Conservation (phyloP, 1,140 invertebrate species). For the Hylaeus anthracinus region DNA sequence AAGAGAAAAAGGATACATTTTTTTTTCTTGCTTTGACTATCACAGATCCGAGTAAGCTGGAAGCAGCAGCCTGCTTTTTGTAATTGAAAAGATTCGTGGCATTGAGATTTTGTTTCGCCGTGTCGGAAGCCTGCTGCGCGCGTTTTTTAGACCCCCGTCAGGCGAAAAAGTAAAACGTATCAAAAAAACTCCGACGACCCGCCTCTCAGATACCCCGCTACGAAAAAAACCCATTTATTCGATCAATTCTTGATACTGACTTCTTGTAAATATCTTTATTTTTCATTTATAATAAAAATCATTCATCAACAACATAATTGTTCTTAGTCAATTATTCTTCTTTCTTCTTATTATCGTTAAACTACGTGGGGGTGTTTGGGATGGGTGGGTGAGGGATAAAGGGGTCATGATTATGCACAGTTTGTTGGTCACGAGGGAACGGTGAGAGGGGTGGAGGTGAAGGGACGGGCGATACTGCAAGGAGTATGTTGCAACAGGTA, state of each 20-base stretch:
- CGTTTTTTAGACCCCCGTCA: neutral
- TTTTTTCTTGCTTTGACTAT: conserved; percentile 53
- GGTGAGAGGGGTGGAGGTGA: conserved; percentile 52
- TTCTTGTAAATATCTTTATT: conserved; percentile 83
- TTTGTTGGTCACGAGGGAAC: conserved; percentile 76
- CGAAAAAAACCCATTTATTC: conserved; percentile 36
- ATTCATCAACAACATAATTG: conserved; percentile 82
- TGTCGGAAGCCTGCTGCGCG: conserved; percentile 23
- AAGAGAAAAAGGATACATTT: conserved; percentile 47
- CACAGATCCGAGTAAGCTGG: conserved; percentile 47
- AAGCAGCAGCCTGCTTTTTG: conserved; percentile 35
- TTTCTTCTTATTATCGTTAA: conserved; percentile 71
- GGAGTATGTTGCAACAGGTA: conserved; percentile 71
- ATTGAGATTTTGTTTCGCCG: neutral
- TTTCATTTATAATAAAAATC: conserved; percentile 83
- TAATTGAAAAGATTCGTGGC: conserved; percentile 8
- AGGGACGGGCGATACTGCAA: conserved; percentile 73
- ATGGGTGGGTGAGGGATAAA: conserved; percentile 41
- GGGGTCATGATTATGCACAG: conserved; percentile 81
- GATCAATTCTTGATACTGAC: conserved; percentile 67
- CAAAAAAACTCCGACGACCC: conserved; percentile 31
- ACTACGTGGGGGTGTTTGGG: conserved; percentile 62
- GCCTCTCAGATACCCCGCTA: conserved; percentile 37
- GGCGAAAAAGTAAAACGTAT: conserved; percentile 16
- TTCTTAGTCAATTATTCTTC: conserved; percentile 80